Evolutionary conservation across 2,797 vertebrate genomes (phyloP).

Genomic region (Triplophysa yarkandensis): DNA sequence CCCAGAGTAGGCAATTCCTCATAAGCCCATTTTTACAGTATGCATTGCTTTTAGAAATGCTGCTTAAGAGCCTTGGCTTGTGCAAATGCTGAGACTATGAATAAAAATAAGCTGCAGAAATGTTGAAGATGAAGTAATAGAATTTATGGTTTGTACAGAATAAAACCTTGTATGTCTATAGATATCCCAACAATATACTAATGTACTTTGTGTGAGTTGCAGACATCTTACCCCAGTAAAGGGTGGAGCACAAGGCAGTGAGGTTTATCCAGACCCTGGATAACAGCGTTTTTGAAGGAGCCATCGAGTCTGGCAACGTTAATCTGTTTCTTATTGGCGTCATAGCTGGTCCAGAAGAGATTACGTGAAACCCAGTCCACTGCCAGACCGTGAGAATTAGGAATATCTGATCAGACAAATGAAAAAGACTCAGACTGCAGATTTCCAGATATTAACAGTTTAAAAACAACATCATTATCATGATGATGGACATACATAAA

Average conservation of each 20-base stretch:
- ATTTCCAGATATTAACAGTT: background rate
- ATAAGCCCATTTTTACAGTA: no score
- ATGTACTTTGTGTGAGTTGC: slow-evolving; percentile 48
- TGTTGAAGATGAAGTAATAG: no score
- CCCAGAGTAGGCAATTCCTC: no score
- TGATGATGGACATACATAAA: background rate
- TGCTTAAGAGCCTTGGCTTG: no score
- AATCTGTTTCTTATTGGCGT: slow-evolving; percentile 95
- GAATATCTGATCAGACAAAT: slow-evolving; percentile 71
- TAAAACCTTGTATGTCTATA: no score
- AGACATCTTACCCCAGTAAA: slow-evolving; percentile 80
- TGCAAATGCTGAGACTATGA: no score
- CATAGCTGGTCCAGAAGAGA: slow-evolving; percentile 87
- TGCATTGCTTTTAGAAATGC: no score
- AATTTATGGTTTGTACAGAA: no score
- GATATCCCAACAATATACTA: background rate
- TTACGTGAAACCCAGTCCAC: slow-evolving; percentile 89
- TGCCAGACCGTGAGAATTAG: slow-evolving; percentile 82
- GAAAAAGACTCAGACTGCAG: background rate
- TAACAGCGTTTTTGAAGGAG: slow-evolving; percentile 95
- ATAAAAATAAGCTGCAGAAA: no score
- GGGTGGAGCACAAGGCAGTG: slow-evolving; percentile 92
- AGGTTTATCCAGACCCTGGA: slow-evolving; percentile 94
- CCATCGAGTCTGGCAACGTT: slow-evolving; percentile 94
- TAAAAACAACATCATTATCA: background rate